Evolutionary conservation across 1,140 invertebrate genomes (phyloP), one percentile per base, ranked within the genome.

Genomic region (Drosophila rufa): DNA sequence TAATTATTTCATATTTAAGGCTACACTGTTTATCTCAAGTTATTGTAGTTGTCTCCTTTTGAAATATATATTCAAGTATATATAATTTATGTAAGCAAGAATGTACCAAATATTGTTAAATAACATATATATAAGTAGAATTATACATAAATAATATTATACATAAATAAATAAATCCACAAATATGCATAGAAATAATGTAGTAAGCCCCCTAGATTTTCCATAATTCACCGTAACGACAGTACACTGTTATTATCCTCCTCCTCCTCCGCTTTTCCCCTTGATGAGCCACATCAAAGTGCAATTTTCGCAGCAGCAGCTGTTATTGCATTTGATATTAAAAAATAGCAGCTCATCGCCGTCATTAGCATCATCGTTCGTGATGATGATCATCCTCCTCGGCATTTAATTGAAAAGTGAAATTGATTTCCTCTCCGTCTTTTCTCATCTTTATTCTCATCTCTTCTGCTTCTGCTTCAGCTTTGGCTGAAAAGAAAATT

Each of bases 351-450:
- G 45, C 27, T 67, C 61, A 68, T 68, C 65, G 40, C 40, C 65
- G 50, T 71, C 25, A 46, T 71, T 56, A 70, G 47, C 51, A 73
- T 58, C 51, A 50, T 48, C 47, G 27, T 19, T 22, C 19, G 42
- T 27, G 51, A 11, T 38, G 51, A 56, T 40, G 19, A 22, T 55
- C 33, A 22, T 53, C 58, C 59, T 60, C 43, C 38, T 19, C 33
- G 14, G 46, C 48, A 64, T 77, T 84, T 85, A 82, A 85, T 86
- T 86, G 68, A 86, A 85, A 85, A 85, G 82, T 85, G 82, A 85
- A 85, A 85, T 86, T 85, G 82, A 85, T 86, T 58, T 73, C 68
- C 27, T 65, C 65, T 30, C 8, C 25, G 27, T 30, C 22, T 73
- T 75, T 62, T 42, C 46, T 55, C 60, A 55, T 57, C 43, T 55